Evolutionary conservation across 1,140 invertebrate species (phyloP), one percentile per base, ranked within the genome.

Genomic region (Drosophila lacteicornis): DNA sequence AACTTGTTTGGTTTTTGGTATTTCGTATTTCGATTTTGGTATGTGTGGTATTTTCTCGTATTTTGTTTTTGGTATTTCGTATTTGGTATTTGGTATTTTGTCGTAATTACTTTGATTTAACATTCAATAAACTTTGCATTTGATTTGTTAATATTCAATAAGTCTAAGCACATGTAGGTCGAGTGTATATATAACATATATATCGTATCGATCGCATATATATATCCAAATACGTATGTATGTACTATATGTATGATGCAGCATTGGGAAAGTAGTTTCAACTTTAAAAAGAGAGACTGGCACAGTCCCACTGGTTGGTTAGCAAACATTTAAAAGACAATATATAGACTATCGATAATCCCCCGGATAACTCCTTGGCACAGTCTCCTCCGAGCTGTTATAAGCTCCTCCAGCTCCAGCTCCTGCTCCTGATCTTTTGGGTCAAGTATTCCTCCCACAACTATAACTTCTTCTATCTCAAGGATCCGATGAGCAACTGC

Each of bases 291-390:
- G 27, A 30, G 27, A 30, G 55, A 80, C 60, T 5, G 51, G 55
- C 55, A 49, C 49, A 47, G 42, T 30, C 36, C n/a, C 59, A 27
- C 22, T 36, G 15, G 51, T 38, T 45, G 45, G 40, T 43, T 62
- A 62, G 62, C 62, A 76, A 67, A 77, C 55, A 77, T 45, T 61
- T 69, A 60, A 79, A 70, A 78, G 65, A 77, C 74, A 77, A 59
- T 56, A 75, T 63, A 22, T 53, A 25, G 25, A 51, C 30, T 7
- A 15, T 38, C 51, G 51, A 9, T 15, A 22, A 4, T 42, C 13
- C 17, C 38, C 13, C 11, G 13, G n/a, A 43, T 51, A 8, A 33
- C 25, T 55, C 33, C 63, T 70, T 70, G 67, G 67, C 67, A 70
- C 67, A 70, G 50, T 68, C 42, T 45, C 9, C 19, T 27, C 12